Evolutionary conservation across 2,797 vertebrate species (phyloP), one percentile per base, ranked within the genome.

Genomic region (Ctenopoma multispine): DNA sequence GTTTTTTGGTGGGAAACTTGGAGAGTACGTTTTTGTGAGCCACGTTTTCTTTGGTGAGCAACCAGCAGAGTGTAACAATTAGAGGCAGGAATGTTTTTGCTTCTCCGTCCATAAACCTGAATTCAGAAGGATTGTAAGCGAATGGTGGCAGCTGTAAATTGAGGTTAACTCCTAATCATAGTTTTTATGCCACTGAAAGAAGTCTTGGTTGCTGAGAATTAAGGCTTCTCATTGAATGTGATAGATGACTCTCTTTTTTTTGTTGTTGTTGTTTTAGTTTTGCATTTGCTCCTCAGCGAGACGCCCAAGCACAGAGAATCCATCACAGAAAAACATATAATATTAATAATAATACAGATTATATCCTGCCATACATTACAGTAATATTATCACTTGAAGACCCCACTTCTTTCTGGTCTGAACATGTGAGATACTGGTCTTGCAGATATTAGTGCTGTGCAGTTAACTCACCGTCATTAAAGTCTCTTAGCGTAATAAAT

Each of bases 31-130:
- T 67, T 14, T 11, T 24, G 48, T 21, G 57, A 65, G 31, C 12
- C 12, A 15, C 34, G 62, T 65, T 56, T 34, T 53, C 49, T 56
- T 56, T 27, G 34, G 67, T 4, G 13, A 63, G 38, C 49, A 68
- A 17, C 27, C 15, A 67, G 72, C 21, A 14, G 82, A 90, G 80
- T 89, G 84, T 92, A 88, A 88, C 82, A 89, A 92, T 87, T 36
- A 9, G 15, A 76, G 55, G 59, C 61, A 21, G 29, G 47, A 78
- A 75, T 23, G 59, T 83, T 78, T 72, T 23, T 49, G 44, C 43
- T 54, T 93, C 59, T 61, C 43, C 2, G 20, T 23, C 58, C 0
- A 17, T 50, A 41, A 92, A 60, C 50, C 55, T n/a, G 43, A 51
- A 47, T 43, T 70, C 47, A 24, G 43, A 76, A 20, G 75, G 75